Percentiles rank a stretch among this genome's conserved stretches.
These are phyloP conservation scores for Puffinus mauretanicus DNA, from an alignment of 2,113 vertebrate species.

Conservation along the genomic window DNA sequence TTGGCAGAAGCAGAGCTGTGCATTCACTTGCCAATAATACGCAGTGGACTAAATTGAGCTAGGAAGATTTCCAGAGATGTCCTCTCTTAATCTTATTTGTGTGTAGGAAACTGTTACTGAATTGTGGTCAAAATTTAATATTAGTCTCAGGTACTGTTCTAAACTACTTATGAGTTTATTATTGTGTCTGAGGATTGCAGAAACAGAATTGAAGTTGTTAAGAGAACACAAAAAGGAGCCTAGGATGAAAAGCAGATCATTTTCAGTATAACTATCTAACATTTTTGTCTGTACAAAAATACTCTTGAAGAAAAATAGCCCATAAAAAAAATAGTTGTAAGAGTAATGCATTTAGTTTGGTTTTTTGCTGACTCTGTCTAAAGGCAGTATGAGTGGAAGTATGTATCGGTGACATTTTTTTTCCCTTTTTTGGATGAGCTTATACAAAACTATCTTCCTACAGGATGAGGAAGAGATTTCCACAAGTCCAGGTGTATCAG, in stretches of 20 bases:
- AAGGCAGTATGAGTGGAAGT: neutral
- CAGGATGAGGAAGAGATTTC: conserved; percentile 94
- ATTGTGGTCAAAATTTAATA: neutral
- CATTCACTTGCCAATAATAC: neutral
- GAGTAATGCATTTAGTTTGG: neutral
- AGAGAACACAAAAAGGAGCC: neutral
- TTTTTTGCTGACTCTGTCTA: neutral
- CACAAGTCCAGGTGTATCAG: conserved; percentile 92
- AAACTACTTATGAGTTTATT: neutral
- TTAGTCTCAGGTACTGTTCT: neutral
- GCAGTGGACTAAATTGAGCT: neutral
- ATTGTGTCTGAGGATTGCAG: neutral
- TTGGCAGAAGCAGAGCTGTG: conserved; percentile 28
- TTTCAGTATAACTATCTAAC: neutral
- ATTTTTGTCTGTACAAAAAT: neutral
- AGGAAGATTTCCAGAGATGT: neutral
- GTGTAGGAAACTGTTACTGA: neutral
- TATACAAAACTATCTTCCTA: conserved; percentile 9
- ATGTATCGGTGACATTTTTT: neutral
- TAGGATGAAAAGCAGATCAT: neutral
- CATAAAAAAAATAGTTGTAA: neutral
- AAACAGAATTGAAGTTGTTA: neutral
- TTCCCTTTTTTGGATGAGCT: neutral
- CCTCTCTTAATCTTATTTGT: neutral
- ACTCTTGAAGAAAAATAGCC: neutral